Base-by-base conservation (phyloP, 2,888 invertebrate genomes). In the Sphecodes monilicornis region DNA sequence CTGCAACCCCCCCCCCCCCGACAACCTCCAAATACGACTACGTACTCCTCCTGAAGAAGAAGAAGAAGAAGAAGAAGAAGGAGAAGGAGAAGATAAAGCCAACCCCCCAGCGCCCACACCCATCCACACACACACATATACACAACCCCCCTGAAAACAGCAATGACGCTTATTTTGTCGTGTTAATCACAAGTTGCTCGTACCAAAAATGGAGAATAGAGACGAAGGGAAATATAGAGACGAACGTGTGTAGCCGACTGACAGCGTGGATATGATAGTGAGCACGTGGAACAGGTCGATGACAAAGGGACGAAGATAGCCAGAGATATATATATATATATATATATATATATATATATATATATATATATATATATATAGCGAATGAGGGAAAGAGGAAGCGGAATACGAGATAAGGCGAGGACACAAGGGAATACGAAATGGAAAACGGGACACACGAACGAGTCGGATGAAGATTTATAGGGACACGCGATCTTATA, bases 91-190 rank as follows among this genome's bases (percentile, higher is more conserved):
- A n/a, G 50, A 50, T 50, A 50, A 22, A 50, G 22, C 78, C 88
- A 78, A 79, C 66, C 80, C 84, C 79, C 50, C 32, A 41, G 73
- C 71, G 66, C 60, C 68, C 41, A 26, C 50, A 22, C 10, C 50
- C 50, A 50, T 0, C 50, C 50, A 50, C 50, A 50, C 50, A 50
- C 50, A 50, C 2, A 50, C 50, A 50, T 22, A 22, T 2, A 22
- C 50, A 50, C 50, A 32, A 54, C 75, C 78, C 81, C 81, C 85
- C 74, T 71, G 80, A 76, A 84, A 73, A 89, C 92, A 93, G 93
- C 93, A 94, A 94, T 94, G 94, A 94, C 94, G 94, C 94, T 94
- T 94, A 94, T 93, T 93, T 94, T 94, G 93, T 94, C 94, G 94
- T 93, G 93, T 94, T 94, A 94, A 94, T 94, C 50, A 50, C 94